phyloP scores from a whole-genome alignment of 2,797 vertebrate genomes.

The Acridotheres tristis region DNA sequence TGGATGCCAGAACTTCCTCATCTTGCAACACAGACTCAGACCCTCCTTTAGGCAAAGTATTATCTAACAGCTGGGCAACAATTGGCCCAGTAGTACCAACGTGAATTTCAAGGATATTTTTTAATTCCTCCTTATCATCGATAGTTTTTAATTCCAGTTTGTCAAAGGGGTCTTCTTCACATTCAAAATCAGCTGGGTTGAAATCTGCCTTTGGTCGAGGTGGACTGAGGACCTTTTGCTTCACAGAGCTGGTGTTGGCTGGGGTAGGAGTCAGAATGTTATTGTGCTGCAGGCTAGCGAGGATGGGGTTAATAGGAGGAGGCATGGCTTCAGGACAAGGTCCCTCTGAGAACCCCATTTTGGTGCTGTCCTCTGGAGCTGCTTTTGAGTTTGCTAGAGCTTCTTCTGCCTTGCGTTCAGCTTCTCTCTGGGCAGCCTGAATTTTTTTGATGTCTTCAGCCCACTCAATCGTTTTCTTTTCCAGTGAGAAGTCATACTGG shows the following conservation, averaged over 20 bases:
- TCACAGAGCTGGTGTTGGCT: conserved; percentile 82
- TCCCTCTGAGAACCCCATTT: conserved; percentile 61
- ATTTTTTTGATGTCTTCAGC: conserved; percentile 86
- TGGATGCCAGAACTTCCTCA: conserved; percentile 74
- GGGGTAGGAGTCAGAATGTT: conserved; percentile 93
- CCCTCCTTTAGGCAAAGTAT: conserved; percentile 58
- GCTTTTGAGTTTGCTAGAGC: conserved; percentile 47
- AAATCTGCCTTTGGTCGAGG: conserved; percentile 82
- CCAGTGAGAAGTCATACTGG: conserved; percentile 83
- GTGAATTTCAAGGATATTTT: conserved; percentile 91
- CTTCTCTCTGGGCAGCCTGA: conserved; percentile 81
- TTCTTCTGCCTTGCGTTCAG: conserved; percentile 71
- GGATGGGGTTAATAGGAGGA: conserved; percentile 90
- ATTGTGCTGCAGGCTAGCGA: conserved; percentile 90
- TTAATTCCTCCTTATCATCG: conserved; percentile 92
- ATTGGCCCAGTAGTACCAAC: conserved; percentile 78
- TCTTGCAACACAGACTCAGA: conserved; percentile 74
- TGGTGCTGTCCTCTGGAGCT: not conserved
- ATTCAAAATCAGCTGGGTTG: conserved; percentile 96
- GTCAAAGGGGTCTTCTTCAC: conserved; percentile 97
- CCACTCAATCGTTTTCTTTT: conserved; percentile 88
- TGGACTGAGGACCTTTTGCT: conserved; percentile 80
- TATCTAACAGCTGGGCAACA: conserved; percentile 76
- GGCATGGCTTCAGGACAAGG: conserved; percentile 78
- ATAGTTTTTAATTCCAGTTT: conserved; percentile 97